Conservation (phyloP, 2,113 vertebrate species). For the Embiotoca jacksoni region DNA sequence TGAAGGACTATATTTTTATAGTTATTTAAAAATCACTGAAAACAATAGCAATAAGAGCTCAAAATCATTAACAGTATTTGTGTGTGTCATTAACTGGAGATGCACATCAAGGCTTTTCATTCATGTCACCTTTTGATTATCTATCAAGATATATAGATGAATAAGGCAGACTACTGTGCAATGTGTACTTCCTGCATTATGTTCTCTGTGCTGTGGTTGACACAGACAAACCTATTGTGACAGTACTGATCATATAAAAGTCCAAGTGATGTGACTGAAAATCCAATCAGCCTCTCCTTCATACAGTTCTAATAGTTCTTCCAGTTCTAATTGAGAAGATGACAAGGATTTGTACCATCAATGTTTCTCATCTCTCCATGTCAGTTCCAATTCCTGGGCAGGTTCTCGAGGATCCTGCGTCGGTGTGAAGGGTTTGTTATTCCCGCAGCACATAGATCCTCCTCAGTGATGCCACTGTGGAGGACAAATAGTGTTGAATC, state of each 20-base stretch:
- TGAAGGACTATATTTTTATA: constrained; percentile 48
- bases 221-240: constrained; percentile 30
- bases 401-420: constrained; percentile 76
- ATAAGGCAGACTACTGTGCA: constrained; percentile 20
- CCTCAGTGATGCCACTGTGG: constrained; percentile 84
- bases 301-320: constrained; percentile 22
- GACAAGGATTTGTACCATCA: neutral
- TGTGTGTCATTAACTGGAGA: constrained; percentile 28
- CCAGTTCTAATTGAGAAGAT: constrained; percentile 43
- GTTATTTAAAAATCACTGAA: constrained; percentile 41
- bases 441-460: constrained; percentile 77
- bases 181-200: constrained; percentile 19
- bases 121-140: constrained; percentile 15
- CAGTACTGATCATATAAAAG: constrained; percentile 41
- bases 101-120: constrained; percentile 36
- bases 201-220: constrained; percentile 33
- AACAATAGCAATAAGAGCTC: constrained; percentile 50
- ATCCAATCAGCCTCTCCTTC: constrained; percentile 15
- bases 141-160: constrained; percentile 14
- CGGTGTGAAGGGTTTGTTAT: constrained; percentile 77
- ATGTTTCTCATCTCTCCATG: neutral
- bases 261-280: constrained; percentile 22
- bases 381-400: constrained; percentile 83
- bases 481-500: neutral
- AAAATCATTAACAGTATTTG: constrained; percentile 50